Percentiles rank a stretch among this genome's conserved stretches.
Conservation (phyloP, 2,888 invertebrate genomes). For the Aphrophora alni region DNA sequence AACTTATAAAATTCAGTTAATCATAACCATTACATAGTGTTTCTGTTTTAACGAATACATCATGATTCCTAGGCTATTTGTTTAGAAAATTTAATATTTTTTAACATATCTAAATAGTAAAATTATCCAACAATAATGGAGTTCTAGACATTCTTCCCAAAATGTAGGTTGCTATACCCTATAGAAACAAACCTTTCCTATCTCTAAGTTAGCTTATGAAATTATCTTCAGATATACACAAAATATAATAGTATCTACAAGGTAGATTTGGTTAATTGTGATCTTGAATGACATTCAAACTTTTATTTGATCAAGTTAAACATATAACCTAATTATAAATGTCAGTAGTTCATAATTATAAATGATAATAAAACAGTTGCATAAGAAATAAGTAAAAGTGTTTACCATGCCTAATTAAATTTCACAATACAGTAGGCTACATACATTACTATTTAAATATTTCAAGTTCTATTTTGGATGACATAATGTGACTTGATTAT, state of each 20-base stretch:
- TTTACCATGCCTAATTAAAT: not conserved
- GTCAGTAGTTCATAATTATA: not conserved
- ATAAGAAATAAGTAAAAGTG: not conserved
- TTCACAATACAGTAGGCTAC: not conserved
- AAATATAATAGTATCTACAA: not conserved
- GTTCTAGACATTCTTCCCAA: no score
- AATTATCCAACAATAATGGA: no score
- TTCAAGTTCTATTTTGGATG: not conserved
- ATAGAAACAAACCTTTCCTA: no score
- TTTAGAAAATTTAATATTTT: no score
- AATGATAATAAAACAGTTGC: not conserved
- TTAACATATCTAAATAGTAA: no score
- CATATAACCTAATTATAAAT: not conserved
- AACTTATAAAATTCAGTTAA: no score
- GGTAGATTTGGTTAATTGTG: not conserved
- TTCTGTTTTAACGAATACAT: no score
- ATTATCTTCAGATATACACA: no score
- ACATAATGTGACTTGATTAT: not conserved
- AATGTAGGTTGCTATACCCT: no score
- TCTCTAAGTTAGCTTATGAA: no score
- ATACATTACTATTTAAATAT: not conserved
- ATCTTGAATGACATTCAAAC: not conserved
- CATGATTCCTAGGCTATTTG: no score
- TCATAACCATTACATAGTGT: no score
- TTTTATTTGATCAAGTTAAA: not conserved